Evolutionary conservation across 92 coral and sea anemone species (phyloP).

Genomic region (Phenganax marumi): DNA sequence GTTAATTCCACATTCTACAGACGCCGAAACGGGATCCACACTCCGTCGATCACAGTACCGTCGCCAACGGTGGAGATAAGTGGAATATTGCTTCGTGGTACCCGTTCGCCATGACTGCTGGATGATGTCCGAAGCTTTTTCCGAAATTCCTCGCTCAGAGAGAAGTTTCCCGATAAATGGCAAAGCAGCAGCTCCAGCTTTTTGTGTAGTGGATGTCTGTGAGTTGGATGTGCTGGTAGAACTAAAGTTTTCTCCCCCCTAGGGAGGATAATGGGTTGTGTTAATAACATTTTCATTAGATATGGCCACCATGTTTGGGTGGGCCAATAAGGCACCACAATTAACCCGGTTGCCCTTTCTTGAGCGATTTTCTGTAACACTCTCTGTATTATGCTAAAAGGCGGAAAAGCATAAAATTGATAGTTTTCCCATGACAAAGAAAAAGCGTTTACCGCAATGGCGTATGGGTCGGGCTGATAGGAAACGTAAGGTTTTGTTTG

Average conservation of each 20-base stretch:
- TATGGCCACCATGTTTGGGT: conserved; percentile 55
- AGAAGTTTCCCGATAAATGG: conserved; percentile 49
- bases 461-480: conserved; percentile 54
- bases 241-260: conserved; percentile 19
- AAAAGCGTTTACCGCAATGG: conserved; percentile 48
- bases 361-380: neutral
- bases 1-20: conserved; percentile 52
- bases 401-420: too few species aligned
- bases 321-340: conserved; percentile 48
- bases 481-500: conserved; percentile 44
- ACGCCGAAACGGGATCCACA: conserved; percentile 55
- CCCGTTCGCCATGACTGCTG: conserved; percentile 49
- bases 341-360: conserved; percentile 43
- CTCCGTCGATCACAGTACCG: conserved; percentile 49
- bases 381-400: too few species aligned
- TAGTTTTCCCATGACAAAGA: conserved; percentile 27
- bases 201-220: conserved; percentile 46
- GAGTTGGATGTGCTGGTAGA: conserved; percentile 46
- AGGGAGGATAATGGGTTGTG: conserved; percentile 43
- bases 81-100: conserved; percentile 39
- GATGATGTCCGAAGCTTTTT: conserved; percentile 46
- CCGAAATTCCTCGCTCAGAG: conserved; percentile 38
- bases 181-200: conserved; percentile 37
- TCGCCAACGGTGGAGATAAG: conserved; percentile 45
- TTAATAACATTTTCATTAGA: conserved; percentile 45